A percentile compares a stretch with the other conserved stretches of the same genome.
Conservation (phyloP, 1,140 invertebrate species). For the Macrocentrus cingulum region DNA sequence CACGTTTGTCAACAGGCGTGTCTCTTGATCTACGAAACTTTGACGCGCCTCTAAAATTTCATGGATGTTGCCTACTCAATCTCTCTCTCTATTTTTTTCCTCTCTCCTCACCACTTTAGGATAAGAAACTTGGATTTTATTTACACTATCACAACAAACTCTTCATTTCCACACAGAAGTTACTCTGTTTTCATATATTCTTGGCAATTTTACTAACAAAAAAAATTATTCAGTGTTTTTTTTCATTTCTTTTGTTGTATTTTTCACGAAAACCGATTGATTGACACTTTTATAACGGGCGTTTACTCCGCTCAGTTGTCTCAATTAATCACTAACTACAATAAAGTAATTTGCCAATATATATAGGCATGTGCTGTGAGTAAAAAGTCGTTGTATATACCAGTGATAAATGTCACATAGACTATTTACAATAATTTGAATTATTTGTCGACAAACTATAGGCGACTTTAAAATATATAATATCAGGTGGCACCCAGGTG, state of each 20-base stretch:
- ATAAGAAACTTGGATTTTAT: not conserved
- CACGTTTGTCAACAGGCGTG: slow-evolving; percentile 28
- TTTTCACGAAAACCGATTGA: no score
- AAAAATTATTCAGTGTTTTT: no score
- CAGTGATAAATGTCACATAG: no score
- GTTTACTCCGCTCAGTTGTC: not conserved
- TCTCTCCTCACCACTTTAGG: not conserved
- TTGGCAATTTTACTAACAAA: no score
- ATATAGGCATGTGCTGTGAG: not conserved
- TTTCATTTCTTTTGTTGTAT: no score
- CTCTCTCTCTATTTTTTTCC: slow-evolving; percentile 15
- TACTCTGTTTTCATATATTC: slow-evolving; percentile 11
- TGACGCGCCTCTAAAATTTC: slow-evolving; percentile 14
- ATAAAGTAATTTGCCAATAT: not conserved
- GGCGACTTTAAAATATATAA: not conserved
- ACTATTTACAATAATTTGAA: not conserved
- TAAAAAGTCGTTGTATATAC: slow-evolving; percentile 3
- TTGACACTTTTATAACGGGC: slow-evolving; percentile 11
- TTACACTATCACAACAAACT: not conserved
- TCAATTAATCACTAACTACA: slow-evolving; percentile 11
- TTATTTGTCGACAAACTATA: not conserved
- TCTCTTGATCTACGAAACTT: slow-evolving; percentile 28
- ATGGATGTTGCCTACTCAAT: slow-evolving; percentile 10
- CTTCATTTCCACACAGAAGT: slow-evolving; percentile 1
- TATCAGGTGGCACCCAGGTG: slow-evolving; percentile 16